phyloP scores from a whole-genome alignment of 2,797 vertebrate genomes.

The Pygocentrus nattereri region DNA sequence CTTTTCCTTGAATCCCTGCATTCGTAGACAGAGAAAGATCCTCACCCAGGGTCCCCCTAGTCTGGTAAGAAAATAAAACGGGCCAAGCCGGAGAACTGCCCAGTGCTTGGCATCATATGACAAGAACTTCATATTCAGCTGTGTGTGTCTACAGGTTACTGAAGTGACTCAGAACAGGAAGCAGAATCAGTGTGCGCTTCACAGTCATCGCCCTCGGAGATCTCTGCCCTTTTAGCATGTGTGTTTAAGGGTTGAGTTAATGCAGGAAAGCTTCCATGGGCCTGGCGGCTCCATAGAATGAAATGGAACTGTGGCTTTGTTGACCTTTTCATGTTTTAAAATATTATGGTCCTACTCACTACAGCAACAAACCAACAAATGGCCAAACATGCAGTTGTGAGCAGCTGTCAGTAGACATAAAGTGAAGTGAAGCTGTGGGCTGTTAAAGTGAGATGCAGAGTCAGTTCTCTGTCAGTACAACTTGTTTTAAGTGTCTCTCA shows the following conservation, averaged over 20 bases:
- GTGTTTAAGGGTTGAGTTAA: neutral
- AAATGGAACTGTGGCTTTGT: neutral
- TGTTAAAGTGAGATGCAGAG: neutral
- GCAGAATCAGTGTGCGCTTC: neutral
- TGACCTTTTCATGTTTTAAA: conserved; percentile 9
- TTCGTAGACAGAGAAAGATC: conserved; percentile 70
- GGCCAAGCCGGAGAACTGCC: conserved; percentile 58
- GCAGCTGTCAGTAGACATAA: neutral
- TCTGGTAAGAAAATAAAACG: conserved; percentile 73
- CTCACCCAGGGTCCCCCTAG: conserved; percentile 72
- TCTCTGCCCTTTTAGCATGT: conserved; percentile 7
- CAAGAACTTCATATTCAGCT: neutral
- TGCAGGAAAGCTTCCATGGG: neutral
- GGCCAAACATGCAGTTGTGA: neutral
- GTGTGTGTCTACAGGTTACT: neutral
- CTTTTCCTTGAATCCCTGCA: conserved; percentile 69
- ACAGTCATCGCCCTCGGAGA: neutral
- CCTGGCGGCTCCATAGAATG: neutral
- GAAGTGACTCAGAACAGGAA: neutral
- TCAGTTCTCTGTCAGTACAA: neutral
- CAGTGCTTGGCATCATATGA: neutral
- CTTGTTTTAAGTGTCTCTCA: conserved; percentile 14
- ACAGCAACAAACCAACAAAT: neutral
- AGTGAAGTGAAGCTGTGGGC: neutral
- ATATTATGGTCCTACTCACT: neutral